These are phyloP conservation scores for Upupa epops DNA, from an alignment of 2,113 vertebrate species.

Conservation along the genomic window DNA sequence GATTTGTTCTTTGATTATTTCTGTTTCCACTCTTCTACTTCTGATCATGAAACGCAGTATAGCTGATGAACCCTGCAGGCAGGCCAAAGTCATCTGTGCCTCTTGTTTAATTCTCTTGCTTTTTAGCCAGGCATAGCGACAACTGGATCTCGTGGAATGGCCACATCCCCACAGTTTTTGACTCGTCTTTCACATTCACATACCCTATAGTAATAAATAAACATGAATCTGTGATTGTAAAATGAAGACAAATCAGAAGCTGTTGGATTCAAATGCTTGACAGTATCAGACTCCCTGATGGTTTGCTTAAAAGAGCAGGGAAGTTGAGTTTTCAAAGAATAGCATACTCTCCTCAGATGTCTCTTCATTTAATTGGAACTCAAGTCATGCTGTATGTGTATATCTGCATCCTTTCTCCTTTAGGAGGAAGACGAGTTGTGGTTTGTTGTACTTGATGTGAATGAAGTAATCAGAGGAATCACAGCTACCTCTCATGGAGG, in stretches of 20 bases:
- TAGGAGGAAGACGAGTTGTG: neutral
- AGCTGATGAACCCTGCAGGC: neutral
- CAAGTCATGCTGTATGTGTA: neutral
- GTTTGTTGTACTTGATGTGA: neutral
- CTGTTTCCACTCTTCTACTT: neutral
- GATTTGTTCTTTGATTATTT: slow-evolving; percentile 6
- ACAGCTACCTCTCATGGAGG: neutral
- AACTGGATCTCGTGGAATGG: neutral
- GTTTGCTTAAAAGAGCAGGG: neutral
- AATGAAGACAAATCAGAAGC: neutral
- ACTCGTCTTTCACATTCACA: neutral
- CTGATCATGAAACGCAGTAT: neutral
- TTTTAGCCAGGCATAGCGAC: neutral
- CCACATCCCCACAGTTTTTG: neutral
- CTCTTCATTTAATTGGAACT: neutral
- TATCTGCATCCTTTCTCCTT: neutral
- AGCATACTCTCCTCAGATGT: neutral
- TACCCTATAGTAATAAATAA: neutral
- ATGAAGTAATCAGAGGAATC: neutral
- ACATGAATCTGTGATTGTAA: neutral
- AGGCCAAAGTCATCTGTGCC: neutral
- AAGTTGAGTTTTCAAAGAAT: neutral
- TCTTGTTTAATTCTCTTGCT: neutral
- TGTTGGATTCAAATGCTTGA: neutral
- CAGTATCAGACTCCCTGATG: neutral